Evolutionary conservation across 2,888 invertebrate species (phyloP).

Genomic region (Dasysyrphus albostriatus): DNA sequence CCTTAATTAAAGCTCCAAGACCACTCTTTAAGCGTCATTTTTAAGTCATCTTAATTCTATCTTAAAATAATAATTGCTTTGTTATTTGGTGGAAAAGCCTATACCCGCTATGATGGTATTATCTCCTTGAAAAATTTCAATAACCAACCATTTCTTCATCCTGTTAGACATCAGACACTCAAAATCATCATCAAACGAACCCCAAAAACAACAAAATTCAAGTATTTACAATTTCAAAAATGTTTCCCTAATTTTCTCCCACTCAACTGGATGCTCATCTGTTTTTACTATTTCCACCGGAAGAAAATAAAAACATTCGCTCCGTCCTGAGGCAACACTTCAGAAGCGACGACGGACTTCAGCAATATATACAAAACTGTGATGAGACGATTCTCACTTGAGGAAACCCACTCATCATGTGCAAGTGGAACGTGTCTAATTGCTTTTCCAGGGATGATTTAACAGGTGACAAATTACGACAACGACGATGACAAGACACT

Average conservation of each 20-base stretch:
- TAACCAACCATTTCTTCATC: neutral
- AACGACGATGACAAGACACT: conserved; percentile 53
- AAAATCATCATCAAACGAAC: conserved; percentile 28
- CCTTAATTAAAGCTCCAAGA: no score
- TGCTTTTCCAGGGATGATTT: conserved; percentile 77
- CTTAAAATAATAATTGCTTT: conserved; percentile 1
- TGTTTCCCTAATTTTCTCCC: conserved; percentile 37
- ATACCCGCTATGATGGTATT: neutral
- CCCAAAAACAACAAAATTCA: conserved; percentile 45
- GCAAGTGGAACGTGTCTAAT: conserved; percentile 78
- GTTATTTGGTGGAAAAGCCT: neutral
- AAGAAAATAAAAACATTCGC: conserved; percentile 25
- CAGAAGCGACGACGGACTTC: neutral
- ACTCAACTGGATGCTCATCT: conserved; percentile 29
- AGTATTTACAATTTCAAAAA: conserved; percentile 54
- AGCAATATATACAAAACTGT: neutral
- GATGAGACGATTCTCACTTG: conserved; percentile 28
- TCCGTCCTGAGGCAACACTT: conserved; percentile 9
- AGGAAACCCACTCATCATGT: conserved; percentile 70
- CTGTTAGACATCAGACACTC: neutral
- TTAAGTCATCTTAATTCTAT: neutral
- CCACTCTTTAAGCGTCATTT: neutral
- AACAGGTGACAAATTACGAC: conserved; percentile 77
- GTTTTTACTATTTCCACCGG: conserved; percentile 28
- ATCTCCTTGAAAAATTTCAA: neutral